A percentile compares a stretch with the other conserved stretches of the same genome.
Conservation (phyloP, 2,113 vertebrate species). For the Aplodontia rufa region DNA sequence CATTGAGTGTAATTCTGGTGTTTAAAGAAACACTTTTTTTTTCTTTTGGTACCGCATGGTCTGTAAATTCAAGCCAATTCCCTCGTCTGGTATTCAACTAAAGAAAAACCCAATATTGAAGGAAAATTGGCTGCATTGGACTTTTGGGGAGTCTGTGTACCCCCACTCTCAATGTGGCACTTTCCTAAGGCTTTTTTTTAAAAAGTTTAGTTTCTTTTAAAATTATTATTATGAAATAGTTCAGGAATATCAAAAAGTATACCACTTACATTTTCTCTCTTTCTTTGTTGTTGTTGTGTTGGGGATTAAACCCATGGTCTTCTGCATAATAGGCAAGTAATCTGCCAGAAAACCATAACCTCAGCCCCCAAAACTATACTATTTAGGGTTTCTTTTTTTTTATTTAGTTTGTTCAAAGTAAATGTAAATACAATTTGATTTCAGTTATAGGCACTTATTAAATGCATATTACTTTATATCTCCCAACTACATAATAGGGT, state of each 20-base stretch:
- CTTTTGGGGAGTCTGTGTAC: neutral
- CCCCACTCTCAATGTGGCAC: neutral
- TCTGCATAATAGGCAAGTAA: neutral
- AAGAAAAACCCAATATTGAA: neutral
- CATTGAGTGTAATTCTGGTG: neutral
- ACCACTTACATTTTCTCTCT: neutral
- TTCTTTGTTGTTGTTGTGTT: neutral
- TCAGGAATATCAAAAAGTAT: neutral
- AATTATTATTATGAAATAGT: neutral
- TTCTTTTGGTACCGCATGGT: neutral
- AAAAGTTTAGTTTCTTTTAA: conserved; percentile 11
- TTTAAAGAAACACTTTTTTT: conserved; percentile 12
- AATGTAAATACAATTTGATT: neutral
- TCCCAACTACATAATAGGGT: neutral
- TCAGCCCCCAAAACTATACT: neutral
- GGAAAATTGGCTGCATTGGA: neutral
- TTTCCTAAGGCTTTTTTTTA: neutral
- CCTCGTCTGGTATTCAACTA: conserved; percentile 2
- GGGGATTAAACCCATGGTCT: neutral
- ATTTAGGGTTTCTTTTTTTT: neutral
- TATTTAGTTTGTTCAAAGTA: neutral
- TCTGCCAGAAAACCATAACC: neutral
- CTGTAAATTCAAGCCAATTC: conserved; percentile 24
- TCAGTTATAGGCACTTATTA: neutral
- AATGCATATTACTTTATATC: neutral